A percentile compares a stretch with the other conserved stretches of the same genome.
Evolutionary conservation across 2,797 vertebrate species (phyloP).

Genomic region (Gallinago solitaria): DNA sequence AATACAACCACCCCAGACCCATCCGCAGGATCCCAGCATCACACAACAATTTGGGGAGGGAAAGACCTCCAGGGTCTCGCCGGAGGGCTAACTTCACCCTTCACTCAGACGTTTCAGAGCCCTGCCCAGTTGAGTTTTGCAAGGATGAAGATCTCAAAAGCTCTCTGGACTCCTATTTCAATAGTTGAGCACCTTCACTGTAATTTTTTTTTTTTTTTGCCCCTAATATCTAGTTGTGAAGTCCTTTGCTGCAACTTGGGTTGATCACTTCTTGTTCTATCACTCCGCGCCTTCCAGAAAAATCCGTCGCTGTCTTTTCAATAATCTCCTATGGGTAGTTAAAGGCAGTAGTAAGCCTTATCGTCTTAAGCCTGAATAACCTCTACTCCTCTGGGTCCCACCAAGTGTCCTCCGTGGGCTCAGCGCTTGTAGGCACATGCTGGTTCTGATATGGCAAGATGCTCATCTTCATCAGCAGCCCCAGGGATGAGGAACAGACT

Average conservation of each 20-base stretch:
- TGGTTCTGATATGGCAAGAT: not conserved
- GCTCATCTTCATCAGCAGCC: not conserved
- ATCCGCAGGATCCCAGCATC: not conserved
- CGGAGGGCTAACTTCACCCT: not conserved
- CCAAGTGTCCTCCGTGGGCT: not conserved
- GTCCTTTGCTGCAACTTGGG: not conserved
- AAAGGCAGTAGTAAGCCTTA: not conserved
- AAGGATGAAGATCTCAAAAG: not conserved
- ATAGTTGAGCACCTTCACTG: not conserved
- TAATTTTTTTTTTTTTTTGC: fast-evolving
- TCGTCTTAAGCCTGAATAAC: not conserved
- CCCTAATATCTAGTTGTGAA: not conserved
- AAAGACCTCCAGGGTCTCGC: not conserved
- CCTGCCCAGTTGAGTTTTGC: not conserved
- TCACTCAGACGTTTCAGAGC: not conserved
- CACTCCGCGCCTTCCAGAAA: not conserved
- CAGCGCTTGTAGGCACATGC: not conserved
- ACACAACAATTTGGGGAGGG: not conserved
- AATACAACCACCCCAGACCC: not conserved
- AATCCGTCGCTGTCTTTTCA: not conserved
- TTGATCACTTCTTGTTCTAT: not conserved
- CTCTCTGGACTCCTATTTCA: not conserved
- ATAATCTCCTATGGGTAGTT: not conserved
- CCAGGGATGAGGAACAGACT: not conserved
- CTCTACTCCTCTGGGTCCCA: not conserved